Base-by-base conservation (phyloP, 2,113 vertebrate genomes). In the Archilochus colubris region DNA sequence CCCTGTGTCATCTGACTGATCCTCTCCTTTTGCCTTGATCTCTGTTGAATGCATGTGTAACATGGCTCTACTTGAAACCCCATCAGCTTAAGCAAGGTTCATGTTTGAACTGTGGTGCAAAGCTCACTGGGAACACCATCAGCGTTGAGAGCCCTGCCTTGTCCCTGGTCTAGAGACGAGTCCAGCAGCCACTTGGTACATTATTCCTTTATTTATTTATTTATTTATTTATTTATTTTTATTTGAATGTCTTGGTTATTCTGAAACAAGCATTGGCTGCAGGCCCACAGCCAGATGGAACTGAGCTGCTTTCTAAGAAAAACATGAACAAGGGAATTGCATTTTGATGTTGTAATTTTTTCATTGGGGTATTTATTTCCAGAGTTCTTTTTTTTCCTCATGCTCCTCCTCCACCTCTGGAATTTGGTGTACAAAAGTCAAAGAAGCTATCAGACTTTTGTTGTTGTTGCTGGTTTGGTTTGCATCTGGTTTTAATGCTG, bases 301-400 rank as follows among this genome's bases (percentile, higher is more conserved):
- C 59, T 74, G 86, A 97, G 90, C 91, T 94, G 95, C 97, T 97
- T 97, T 97, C 97, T 98, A 98, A 97, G 97, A 96, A 98, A 97
- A 97, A 96, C 88, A 89, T 15, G 72, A 96, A 86, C 92, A 94
- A 95, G 92, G 70, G 94, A 97, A 95, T 96, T 96, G 89, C 62
- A 95, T 96, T 97, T 94, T 95, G 67, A 91, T 91, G 89, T 46
- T 93, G 94, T 95, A 91, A 95, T 96, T 96, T 97, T 89, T 96
- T 98, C 95, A 93, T 55, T 46, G 82, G 86, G 59, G 77, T 73
- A 88, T 93, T 96, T 92, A 79, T 93, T 93, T 96, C 74, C 66
- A 91, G 61, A 21, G 50, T 4, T 86, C 19, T 50, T 78, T 66
- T 48, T 69, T 6, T 28, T 20, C 22, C 25, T 53, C 63, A 51